Evolutionary conservation across 2,797 vertebrate species (phyloP).

Genomic region (Coilia nasus): DNA sequence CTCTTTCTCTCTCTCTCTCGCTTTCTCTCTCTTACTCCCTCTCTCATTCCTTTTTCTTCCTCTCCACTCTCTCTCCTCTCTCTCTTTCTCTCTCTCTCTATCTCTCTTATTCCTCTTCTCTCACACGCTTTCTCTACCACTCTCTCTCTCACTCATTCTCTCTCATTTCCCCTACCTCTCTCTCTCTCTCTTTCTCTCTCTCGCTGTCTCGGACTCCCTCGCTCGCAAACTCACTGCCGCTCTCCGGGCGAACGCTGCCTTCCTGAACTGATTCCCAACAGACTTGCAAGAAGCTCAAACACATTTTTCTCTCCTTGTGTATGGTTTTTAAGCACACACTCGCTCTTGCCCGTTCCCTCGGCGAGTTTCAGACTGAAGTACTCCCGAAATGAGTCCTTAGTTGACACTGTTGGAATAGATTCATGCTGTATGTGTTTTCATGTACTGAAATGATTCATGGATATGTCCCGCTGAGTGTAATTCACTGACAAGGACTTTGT

Average conservation of each 20-base stretch:
- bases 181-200: not conserved
- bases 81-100: too few species aligned
- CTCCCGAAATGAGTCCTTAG: not conserved
- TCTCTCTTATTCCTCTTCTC: not conserved
- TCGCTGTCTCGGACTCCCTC: not conserved
- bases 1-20: not conserved
- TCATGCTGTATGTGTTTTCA: not conserved
- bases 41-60: not conserved
- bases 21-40: not conserved
- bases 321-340: not conserved
- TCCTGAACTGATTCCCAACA: slow-evolving; percentile 5
- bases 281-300: not conserved
- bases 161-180: not conserved
- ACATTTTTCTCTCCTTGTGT: not conserved
- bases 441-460: too few species aligned
- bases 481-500: too few species aligned
- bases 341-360: not conserved
- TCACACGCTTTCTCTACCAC: not conserved
- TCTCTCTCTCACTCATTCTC: not conserved
- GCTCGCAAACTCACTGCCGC: not conserved
- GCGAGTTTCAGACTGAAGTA: not conserved
- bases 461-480: too few species aligned
- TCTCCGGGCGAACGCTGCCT: not conserved
- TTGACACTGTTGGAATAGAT: not conserved
- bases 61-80: not conserved